These are phyloP conservation scores for Megathymus violae DNA, from an alignment of 1,140 invertebrate species.

Conservation along the genomic window DNA sequence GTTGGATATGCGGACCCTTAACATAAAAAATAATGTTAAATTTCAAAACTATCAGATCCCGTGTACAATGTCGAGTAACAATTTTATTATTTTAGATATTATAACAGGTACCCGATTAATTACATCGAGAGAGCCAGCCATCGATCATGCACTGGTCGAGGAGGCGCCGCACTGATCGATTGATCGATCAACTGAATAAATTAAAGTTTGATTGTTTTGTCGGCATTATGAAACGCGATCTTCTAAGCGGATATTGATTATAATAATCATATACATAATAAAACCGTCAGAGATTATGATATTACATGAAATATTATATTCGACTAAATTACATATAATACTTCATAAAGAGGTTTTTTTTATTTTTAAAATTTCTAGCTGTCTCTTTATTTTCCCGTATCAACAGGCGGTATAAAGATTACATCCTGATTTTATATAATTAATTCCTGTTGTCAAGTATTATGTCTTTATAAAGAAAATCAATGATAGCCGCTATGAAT, in stretches of 20 bases:
- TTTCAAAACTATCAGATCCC: too few species aligned
- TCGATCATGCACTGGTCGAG: conserved; percentile 30
- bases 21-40: too few species aligned
- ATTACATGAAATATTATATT: neutral
- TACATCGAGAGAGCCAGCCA: conserved; percentile 29
- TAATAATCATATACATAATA: neutral
- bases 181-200: conserved; percentile 34
- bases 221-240: conserved; percentile 15
- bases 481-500: too few species aligned
- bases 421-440: too few species aligned
- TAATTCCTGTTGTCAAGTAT: too few species aligned
- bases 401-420: too few species aligned
- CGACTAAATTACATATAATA: too few species aligned
- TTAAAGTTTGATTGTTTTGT: conserved; percentile 39
- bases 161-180: conserved; percentile 38
- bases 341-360: too few species aligned
- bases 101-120: conserved; percentile 33
- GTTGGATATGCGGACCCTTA: too few species aligned
- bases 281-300: neutral
- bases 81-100: conserved; percentile 9
- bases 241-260: conserved; percentile 11
- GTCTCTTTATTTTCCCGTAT: too few species aligned
- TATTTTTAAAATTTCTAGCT: too few species aligned
- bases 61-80: conserved; percentile 5
- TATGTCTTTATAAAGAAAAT: too few species aligned